Conservation (phyloP, 2,113 vertebrate genomes). For the Indri indri region DNA sequence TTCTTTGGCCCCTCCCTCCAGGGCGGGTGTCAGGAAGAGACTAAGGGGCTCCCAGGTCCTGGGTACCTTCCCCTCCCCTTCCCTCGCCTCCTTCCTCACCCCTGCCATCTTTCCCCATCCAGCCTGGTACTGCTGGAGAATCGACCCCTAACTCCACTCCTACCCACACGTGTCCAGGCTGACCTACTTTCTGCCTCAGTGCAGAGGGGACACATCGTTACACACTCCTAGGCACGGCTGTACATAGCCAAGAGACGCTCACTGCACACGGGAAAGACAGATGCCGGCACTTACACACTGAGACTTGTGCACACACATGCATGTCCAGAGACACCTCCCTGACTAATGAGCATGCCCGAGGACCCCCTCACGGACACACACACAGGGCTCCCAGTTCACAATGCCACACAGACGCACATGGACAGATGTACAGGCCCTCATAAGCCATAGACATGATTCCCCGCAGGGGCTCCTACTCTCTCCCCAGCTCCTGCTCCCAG, state of each 20-base stretch:
- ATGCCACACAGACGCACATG: not conserved
- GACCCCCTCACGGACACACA: not conserved
- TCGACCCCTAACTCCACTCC: not conserved
- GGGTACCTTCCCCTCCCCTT: fast-evolving
- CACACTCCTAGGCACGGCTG: not conserved
- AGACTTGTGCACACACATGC: too few species aligned
- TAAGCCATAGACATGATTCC: not conserved
- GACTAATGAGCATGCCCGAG: not conserved
- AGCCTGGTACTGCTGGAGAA: not conserved
- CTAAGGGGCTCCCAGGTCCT: not conserved
- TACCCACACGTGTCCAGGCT: not conserved
- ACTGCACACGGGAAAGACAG: fast-evolving
- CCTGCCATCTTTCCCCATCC: not conserved
- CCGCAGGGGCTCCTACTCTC: not conserved
- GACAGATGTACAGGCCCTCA: not conserved
- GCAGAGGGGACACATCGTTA: not conserved
- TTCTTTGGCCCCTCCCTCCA: not conserved
- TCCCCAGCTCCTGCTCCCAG: not conserved
- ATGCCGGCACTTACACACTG: not conserved
- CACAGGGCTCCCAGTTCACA: not conserved
- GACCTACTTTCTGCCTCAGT: conserved; percentile 34
- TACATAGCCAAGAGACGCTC: not conserved
- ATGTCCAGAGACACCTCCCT: not conserved
- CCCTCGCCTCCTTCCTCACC: fast-evolving
- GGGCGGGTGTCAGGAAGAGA: not conserved